Conservation (phyloP, 2,888 invertebrate genomes). For the Abscondita cerata region DNA sequence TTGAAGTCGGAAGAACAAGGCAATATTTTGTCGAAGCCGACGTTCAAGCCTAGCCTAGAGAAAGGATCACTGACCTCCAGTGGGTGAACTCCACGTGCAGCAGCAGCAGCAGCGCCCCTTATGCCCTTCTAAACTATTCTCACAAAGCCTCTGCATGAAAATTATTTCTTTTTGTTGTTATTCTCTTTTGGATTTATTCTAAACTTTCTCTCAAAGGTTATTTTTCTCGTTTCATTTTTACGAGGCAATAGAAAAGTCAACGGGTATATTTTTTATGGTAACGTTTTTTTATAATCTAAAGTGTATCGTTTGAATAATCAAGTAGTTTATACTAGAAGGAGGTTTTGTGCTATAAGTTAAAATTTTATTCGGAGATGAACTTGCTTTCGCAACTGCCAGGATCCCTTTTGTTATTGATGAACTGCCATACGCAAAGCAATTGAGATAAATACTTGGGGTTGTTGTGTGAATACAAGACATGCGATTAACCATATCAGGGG, state of each 20-base stretch:
- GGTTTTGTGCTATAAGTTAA: slow-evolving; percentile 4
- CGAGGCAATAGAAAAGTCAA: slow-evolving; percentile 11
- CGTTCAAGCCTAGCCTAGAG: slow-evolving; percentile 27
- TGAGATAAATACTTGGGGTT: slow-evolving; percentile 28
- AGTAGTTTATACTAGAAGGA: not conserved
- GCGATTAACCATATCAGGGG: slow-evolving; percentile 24
- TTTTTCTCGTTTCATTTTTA: slow-evolving; percentile 11
- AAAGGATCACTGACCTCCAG: slow-evolving; percentile 28
- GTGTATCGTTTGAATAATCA: slow-evolving; percentile 20
- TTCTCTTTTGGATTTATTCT: slow-evolving; percentile 20
- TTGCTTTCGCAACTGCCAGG: slow-evolving; percentile 22
- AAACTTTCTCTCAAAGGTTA: slow-evolving; percentile 16
- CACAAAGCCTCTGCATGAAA: slow-evolving; percentile 24
- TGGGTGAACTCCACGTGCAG: slow-evolving; percentile 28
- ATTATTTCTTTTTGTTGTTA: slow-evolving; percentile 24
- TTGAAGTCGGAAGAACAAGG: slow-evolving; percentile 30
- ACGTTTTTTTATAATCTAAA: slow-evolving; percentile 5
- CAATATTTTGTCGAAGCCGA: slow-evolving; percentile 31
- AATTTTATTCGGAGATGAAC: slow-evolving; percentile 14
- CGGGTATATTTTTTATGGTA: not conserved
- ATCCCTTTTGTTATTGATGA: slow-evolving; percentile 27
- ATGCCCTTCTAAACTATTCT: slow-evolving; percentile 24
- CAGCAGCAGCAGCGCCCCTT: slow-evolving; percentile 22
- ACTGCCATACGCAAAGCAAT: slow-evolving; percentile 30
- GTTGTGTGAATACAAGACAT: slow-evolving; percentile 24